Conservation (phyloP, 2,797 vertebrate species). For the Hybognathus amarus region DNA sequence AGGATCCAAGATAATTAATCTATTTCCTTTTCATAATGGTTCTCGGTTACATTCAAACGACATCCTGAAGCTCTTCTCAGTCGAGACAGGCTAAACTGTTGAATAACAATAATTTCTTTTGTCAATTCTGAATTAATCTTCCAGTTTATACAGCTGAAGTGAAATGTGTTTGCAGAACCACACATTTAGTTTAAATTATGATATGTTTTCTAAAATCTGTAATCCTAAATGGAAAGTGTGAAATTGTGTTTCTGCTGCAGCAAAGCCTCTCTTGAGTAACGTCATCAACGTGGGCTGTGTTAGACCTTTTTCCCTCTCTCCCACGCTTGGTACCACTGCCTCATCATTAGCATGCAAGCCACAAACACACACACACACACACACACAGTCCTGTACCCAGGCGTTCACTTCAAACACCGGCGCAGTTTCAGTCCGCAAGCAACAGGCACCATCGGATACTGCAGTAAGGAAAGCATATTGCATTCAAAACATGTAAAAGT, state of each 20-base stretch:
- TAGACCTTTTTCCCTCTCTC: constrained; percentile 81
- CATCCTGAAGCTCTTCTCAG: neutral
- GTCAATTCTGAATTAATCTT: neutral
- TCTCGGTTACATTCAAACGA: neutral
- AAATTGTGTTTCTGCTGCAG: constrained; percentile 52
- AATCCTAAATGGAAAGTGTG: constrained; percentile 41
- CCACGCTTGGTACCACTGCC: constrained; percentile 77
- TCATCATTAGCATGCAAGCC: constrained; percentile 80
- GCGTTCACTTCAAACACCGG: constrained; percentile 50
- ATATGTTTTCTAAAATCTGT: constrained; percentile 42
- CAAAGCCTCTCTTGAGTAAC: constrained; percentile 65
- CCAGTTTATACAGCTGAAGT: neutral
- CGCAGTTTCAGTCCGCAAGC: constrained; percentile 42
- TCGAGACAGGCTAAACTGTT: constrained; percentile 8
- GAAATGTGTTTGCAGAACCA: constrained; percentile 3
- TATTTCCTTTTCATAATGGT: constrained; percentile 13
- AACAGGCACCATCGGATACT: constrained; percentile 46
- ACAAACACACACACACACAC: constrained; percentile 58
- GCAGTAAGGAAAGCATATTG: constrained; percentile 4
- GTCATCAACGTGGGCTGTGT: constrained; percentile 72
- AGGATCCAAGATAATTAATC: constrained; percentile 20
- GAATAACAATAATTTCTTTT: constrained; percentile 26
- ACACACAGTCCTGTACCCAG: constrained; percentile 37
- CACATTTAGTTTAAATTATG: constrained; percentile 56
- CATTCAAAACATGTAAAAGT: constrained; percentile 48